Percentiles rank a stretch among this genome's conserved stretches.
phyloP scores from a whole-genome alignment of 2,888 invertebrate species.

The Neria commutata region DNA sequence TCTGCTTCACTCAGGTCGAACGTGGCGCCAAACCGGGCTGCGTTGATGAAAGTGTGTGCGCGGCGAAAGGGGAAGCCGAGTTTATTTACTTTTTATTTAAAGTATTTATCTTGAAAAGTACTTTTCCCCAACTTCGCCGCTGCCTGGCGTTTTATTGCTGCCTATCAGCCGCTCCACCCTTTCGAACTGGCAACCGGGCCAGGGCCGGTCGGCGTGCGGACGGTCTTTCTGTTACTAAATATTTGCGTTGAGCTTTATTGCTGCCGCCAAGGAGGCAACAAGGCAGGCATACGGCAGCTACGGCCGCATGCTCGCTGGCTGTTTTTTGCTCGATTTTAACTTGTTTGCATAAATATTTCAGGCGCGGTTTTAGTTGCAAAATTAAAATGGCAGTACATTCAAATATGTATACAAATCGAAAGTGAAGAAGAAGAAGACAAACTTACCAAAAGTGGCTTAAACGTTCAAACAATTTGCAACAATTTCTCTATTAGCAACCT shows the following conservation, averaged over 20 bases:
- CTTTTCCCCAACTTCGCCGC: slow-evolving; percentile 5
- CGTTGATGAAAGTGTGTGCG: too few species aligned
- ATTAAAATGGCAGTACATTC: slow-evolving; percentile 43
- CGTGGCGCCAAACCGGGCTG: too few species aligned
- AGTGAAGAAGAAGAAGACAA: not conserved
- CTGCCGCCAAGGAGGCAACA: slow-evolving; percentile 19
- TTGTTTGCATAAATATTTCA: slow-evolving; percentile 57
- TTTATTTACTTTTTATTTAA: slow-evolving; percentile 42
- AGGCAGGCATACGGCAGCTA: slow-evolving; percentile 30
- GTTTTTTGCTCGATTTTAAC: slow-evolving; percentile 58
- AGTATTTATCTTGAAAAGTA: slow-evolving; percentile 33
- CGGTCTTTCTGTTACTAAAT: slow-evolving; percentile 26
- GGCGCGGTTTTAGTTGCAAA: slow-evolving; percentile 32
- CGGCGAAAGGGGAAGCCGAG: slow-evolving; percentile 10
- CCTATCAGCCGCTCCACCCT: not conserved
- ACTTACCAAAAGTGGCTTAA: slow-evolving; percentile 10
- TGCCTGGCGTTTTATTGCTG: not conserved
- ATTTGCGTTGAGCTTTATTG: slow-evolving; percentile 45
- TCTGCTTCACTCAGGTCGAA: too few species aligned
- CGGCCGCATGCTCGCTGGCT: too few species aligned
- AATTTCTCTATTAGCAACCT: slow-evolving; percentile 49
- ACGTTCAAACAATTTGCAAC: slow-evolving; percentile 54
- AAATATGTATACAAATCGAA: slow-evolving; percentile 7
- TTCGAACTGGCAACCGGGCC: too few species aligned
- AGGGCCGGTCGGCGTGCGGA: not conserved